phyloP scores from a whole-genome alignment of 2,888 invertebrate genomes.

The Gryllus longicercus region DNA sequence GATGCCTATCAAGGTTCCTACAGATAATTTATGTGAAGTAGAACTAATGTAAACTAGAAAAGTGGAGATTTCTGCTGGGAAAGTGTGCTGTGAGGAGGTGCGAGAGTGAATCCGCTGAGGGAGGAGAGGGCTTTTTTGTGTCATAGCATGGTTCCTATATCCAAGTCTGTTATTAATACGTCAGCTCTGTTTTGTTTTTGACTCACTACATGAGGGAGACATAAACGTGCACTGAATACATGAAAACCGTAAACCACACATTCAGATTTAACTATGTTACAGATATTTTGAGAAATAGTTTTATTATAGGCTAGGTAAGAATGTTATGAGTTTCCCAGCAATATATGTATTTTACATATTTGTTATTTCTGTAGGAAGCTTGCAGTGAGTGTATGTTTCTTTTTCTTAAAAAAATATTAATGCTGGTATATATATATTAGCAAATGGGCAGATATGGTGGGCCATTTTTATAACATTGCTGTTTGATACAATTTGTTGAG shows the following conservation, averaged over 20 bases:
- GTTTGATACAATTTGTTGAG: constrained; percentile 30
- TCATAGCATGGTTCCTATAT: constrained; percentile 17
- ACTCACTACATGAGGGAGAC: not conserved
- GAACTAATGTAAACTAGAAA: constrained; percentile 1
- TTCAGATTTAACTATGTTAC: constrained; percentile 21
- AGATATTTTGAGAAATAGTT: constrained; percentile 18
- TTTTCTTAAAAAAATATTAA: not conserved
- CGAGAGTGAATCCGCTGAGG: constrained; percentile 23
- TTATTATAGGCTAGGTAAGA: constrained; percentile 3
- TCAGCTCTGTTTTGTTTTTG: not conserved
- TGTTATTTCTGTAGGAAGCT: constrained; percentile 21
- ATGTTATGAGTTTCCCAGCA: constrained; percentile 17
- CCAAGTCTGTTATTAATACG: constrained; percentile 10
- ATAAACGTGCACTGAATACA: not conserved
- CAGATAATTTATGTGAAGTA: not conserved
- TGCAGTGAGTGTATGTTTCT: constrained; percentile 17
- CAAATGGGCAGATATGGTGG: constrained; percentile 17
- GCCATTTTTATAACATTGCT: constrained; percentile 17
- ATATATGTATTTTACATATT: constrained; percentile 26
- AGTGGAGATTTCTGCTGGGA: constrained; percentile 6
- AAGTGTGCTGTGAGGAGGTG: not conserved
- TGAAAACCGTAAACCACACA: not conserved
- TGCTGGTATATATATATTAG: not conserved
- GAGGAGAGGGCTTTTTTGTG: not conserved
- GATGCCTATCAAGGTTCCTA: constrained; percentile 35